Base-by-base conservation (phyloP, 2,113 vertebrate genomes). In the Gallinago paraguaiae region DNA sequence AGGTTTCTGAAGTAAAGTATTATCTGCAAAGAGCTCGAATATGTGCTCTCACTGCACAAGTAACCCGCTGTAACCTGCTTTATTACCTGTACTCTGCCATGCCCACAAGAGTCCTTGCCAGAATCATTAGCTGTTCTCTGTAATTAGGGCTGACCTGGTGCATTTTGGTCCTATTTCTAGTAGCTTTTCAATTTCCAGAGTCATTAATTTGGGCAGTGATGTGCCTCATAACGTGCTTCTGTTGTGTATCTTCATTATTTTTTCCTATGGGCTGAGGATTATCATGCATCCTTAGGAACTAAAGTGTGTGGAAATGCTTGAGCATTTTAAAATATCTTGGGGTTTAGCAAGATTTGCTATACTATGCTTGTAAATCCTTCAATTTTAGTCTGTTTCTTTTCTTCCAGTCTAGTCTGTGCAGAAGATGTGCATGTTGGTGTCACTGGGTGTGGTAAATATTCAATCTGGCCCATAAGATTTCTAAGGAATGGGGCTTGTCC, bases 121-220 rank as follows among this genome's bases (percentile, higher is more conserved):
- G 5, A 91, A 59, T 88, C 67, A 69, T 94, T 82, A 93, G 19
- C 50, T 61, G 25, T 63, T 95, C 17, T 67, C 77, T 96, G 90
- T 92, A 86, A 91, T 95, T 94, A 92, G 56, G 30, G 46, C 27
- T 89, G 85, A 91, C 83, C 92, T 90, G 63, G 9, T 92, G 81
- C 12, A 28, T 82, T 95, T 95, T 90, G 61, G 30, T 86, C 65
- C 45, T 86, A n/a, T 71, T 93, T 93, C 80, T 68, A 46, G 48
- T 67, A 93, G 75, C 54, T 90, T 91, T 93, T 72, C 7, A 11
- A 69, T 72, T 95, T 86, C 78, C 33, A 41, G 70, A 92, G 64
- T 82, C 75, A 67, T 80, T 94, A 53, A 80, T 90, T 85, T 82
- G 51, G 50, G n/a, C 65, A 53, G 48, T 76, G 70, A 54, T 82